These are phyloP conservation scores for Dissostichus mawsoni DNA, from an alignment of 2,113 vertebrate species.

Conservation along the genomic window DNA sequence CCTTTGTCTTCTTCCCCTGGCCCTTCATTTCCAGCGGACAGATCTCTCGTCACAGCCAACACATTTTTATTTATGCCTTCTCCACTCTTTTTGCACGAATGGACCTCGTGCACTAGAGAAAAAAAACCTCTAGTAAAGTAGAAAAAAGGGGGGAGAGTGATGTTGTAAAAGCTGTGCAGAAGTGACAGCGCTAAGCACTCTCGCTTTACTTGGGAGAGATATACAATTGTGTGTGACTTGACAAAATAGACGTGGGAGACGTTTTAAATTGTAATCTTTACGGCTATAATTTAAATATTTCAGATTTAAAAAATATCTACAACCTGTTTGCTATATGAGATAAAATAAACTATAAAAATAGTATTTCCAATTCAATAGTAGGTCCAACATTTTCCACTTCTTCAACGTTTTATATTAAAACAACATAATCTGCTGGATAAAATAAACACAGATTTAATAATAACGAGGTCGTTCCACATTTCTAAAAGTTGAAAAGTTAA, in stretches of 20 bases:
- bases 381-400: slow-evolving; percentile 4
- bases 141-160: slow-evolving; percentile 48
- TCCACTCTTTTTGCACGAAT: slow-evolving; percentile 61
- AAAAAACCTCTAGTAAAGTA: slow-evolving; percentile 61
- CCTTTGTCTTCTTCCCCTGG: slow-evolving; percentile 86
- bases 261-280: slow-evolving; percentile 54
- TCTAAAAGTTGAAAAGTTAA: background rate
- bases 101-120: slow-evolving; percentile 70
- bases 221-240: slow-evolving; percentile 73
- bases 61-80: slow-evolving; percentile 78
- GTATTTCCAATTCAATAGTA: slow-evolving; percentile 4
- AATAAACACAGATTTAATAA: slow-evolving; percentile 3
- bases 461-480: background rate
- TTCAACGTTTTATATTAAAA: background rate
- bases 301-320: slow-evolving; percentile 2
- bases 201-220: slow-evolving; percentile 72
- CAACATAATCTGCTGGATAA: background rate
- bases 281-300: slow-evolving; percentile 43
- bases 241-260: slow-evolving; percentile 66
- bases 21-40: slow-evolving; percentile 85
- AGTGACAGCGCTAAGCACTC: slow-evolving; percentile 80
- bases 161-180: slow-evolving; percentile 78
- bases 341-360: slow-evolving; percentile 1
- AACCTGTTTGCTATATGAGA: slow-evolving; percentile 17
- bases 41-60: slow-evolving; percentile 80